phyloP scores from a whole-genome alignment of 2,113 vertebrate genomes.

The Solea solea region DNA sequence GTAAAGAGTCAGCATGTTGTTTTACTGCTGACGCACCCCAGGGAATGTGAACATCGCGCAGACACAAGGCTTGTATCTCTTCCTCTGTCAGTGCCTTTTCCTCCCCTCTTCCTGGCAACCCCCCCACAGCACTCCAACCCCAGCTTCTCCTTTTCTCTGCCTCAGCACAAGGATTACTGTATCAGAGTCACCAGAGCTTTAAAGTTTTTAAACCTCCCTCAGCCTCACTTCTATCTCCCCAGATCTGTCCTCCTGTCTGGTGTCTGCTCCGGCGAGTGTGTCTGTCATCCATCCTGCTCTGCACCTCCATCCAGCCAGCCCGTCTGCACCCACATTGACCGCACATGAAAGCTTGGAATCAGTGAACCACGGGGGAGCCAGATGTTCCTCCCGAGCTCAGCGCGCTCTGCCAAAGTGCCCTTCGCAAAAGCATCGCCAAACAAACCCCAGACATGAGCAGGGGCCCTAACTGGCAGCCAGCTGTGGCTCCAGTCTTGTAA shows the following conservation, averaged over 20 bases:
- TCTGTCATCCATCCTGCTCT: conserved; percentile 47
- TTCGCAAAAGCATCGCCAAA: conserved; percentile 44
- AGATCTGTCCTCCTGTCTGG: conserved; percentile 24
- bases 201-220: conserved; percentile 19
- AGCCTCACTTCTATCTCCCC: conserved; percentile 47
- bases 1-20: conserved; percentile 78
- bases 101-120: conserved; percentile 62
- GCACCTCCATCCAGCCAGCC: conserved; percentile 33
- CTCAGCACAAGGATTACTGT: conserved; percentile 42
- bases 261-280: conserved; percentile 41
- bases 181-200: conserved; percentile 54
- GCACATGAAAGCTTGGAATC: conserved; percentile 55
- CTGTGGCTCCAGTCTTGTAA: conserved; percentile 33
- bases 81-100: conserved; percentile 67
- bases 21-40: conserved; percentile 72
- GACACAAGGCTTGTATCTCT: conserved; percentile 69
- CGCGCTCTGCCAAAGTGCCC: conserved; percentile 22
- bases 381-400: conserved; percentile 60
- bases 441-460: conserved; percentile 19
- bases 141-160: conserved; percentile 39
- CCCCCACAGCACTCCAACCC: conserved; percentile 35
- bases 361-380: conserved; percentile 47
- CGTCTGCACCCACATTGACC: conserved; percentile 59
- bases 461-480: conserved; percentile 25
- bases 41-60: conserved; percentile 70